Evolutionary conservation across 2,888 invertebrate genomes (phyloP), one percentile per base, ranked within the genome.

Genomic region (Xanthia togata): DNA sequence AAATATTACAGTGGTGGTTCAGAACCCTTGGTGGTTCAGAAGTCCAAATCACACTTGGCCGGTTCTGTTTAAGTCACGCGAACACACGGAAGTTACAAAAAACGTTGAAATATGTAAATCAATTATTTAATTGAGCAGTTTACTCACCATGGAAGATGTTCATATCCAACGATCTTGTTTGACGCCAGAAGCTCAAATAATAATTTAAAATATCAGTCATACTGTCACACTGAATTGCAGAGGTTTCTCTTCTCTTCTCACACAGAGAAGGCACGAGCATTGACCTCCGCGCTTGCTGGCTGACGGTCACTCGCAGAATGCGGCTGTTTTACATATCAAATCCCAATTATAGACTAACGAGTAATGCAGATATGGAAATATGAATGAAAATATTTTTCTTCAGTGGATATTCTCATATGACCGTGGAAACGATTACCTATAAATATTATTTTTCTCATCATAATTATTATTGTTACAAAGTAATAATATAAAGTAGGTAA

Each of bases 371-470:
- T 1, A 53, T 17, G 26, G 4, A 53, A 55, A 5, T 14, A n/a
- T 44, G 12, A 60, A 65, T 65, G 78, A 59, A 76, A 76, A 76
- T 57, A 76, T 76, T 75, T 44, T 55, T 31, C 47, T 76, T 55
- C 5, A 35, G 26, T 35, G 38, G 3, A n/a, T 35, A 67, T 17
- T 53, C 11, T 63, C 35, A 75, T 20, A 23, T 64, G 38, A 17
- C 38, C n/a, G 26, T 26, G 59, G 41, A 57, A 47, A 76, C 17
- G 23, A 64, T 41, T 35, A n/a, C n/a, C n/a, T n/a, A 17, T 76
- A 75, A 76, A 76, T 64, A 76, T 76, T 76, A 64, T 64, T 76
- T 76, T 38, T 76, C 38, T 31, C 20, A 41, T 2, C n/a, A n/a
- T 35, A 31, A 31, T n/a, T 50, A 26, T 60, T n/a, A 65, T 35